These are phyloP conservation scores for Syngnathoides biaculeatus DNA, from an alignment of 2,113 vertebrate species.

Conservation along the genomic window DNA sequence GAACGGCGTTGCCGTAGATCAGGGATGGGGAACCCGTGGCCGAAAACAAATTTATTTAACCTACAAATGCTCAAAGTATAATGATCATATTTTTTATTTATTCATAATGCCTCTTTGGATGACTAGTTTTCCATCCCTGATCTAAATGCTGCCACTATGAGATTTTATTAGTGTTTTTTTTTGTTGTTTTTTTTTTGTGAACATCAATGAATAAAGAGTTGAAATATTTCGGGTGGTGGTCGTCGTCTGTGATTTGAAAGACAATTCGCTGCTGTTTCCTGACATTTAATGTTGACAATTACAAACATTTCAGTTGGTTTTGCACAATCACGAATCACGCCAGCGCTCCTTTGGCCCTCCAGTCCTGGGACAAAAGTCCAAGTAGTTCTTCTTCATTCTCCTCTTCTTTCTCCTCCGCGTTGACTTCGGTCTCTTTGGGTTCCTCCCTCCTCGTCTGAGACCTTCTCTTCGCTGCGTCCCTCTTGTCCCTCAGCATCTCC, in stretches of 20 bases:
- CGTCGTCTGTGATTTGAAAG: not conserved
- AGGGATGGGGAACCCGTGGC: not conserved
- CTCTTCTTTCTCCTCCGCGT: constrained; percentile 78
- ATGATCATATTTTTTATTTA: not conserved
- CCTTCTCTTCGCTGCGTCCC: constrained; percentile 80
- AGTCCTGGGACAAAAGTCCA: constrained; percentile 85
- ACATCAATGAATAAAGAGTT: constrained; percentile 59
- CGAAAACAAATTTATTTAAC: not conserved
- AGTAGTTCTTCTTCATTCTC: constrained; percentile 86
- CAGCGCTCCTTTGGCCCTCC: constrained; percentile 92
- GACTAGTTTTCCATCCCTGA: not conserved
- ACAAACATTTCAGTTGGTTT: constrained; percentile 4
- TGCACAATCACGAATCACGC: constrained; percentile 66
- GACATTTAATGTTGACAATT: not conserved
- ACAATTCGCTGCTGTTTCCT: not conserved
- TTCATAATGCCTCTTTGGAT: not conserved
- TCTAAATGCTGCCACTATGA: constrained; percentile 42
- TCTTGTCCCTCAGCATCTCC: constrained; percentile 82
- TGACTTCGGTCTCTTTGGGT: constrained; percentile 49
- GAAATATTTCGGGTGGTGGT: constrained; percentile 1
- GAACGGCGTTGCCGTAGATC: constrained; percentile 22
- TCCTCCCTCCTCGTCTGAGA: constrained; percentile 53
- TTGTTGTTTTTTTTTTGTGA: too few species aligned
- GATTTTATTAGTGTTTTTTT: constrained; percentile 59
- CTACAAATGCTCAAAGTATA: not conserved